Percentiles rank a stretch among this genome's conserved stretches.
Evolutionary conservation across 2,888 invertebrate species (phyloP).

Genomic region (Scaptomyza flava): DNA sequence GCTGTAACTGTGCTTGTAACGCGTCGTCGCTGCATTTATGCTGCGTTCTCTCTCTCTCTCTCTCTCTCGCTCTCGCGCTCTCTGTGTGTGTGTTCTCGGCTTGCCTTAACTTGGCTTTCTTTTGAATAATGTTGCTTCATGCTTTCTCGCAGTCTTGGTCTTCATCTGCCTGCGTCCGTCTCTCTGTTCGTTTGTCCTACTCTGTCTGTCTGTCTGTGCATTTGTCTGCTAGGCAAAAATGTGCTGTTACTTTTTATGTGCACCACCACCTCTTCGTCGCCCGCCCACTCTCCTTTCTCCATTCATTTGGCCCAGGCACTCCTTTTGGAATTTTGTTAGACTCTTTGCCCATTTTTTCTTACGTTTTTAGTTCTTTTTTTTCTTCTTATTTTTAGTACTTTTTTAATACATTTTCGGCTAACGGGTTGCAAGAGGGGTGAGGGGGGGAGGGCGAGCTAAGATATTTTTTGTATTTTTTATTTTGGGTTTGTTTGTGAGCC

Average conservation of each 20-base stretch:
- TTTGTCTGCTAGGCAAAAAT: slow-evolving; percentile 77
- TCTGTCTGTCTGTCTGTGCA: slow-evolving; percentile 35
- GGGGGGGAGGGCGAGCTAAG: background rate
- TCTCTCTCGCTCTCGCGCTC: slow-evolving; percentile 13
- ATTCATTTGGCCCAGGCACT: slow-evolving; percentile 38
- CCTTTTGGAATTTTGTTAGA: slow-evolving; percentile 66
- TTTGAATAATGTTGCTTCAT: slow-evolving; percentile 81
- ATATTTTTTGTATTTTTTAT: slow-evolving; percentile 1
- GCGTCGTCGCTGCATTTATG: slow-evolving; percentile 40
- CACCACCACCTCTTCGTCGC: slow-evolving; percentile 60
- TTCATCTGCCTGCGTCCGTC: slow-evolving; percentile 67
- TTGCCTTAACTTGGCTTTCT: slow-evolving; percentile 81
- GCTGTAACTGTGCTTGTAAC: slow-evolving; percentile 58
- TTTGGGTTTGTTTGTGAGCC: slow-evolving; percentile 58
- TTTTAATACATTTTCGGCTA: slow-evolving; percentile 77
- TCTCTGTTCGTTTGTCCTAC: slow-evolving; percentile 13
- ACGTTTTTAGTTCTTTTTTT: slow-evolving; percentile 63
- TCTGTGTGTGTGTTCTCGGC: slow-evolving; percentile 57
- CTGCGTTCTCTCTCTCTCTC: slow-evolving; percentile 41
- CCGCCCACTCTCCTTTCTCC: background rate
- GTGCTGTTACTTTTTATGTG: slow-evolving; percentile 80
- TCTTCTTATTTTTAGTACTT: slow-evolving; percentile 67
- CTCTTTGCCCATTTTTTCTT: slow-evolving; percentile 45
- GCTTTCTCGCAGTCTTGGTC: slow-evolving; percentile 76
- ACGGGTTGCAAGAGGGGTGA: slow-evolving; percentile 13